phyloP scores from a whole-genome alignment of 2,113 vertebrate species.

The Pelmatolapia mariae region DNA sequence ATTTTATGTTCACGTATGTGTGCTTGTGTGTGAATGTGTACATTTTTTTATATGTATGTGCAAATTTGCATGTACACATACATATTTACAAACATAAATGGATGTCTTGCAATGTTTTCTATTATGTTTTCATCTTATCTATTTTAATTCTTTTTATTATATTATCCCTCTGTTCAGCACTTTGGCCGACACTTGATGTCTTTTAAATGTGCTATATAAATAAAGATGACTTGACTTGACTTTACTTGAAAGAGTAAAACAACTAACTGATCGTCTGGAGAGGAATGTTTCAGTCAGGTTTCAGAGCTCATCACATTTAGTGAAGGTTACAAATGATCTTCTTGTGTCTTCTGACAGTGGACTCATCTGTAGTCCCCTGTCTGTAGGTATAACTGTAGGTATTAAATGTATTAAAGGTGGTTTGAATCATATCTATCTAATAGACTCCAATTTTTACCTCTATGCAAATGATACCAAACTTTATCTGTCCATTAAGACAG shows the following conservation, averaged over 20 bases:
- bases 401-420: background rate
- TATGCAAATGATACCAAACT: background rate
- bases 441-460: accelerated
- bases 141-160: background rate
- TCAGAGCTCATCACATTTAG: background rate
- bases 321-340: background rate
- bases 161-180: too few relatives aligned
- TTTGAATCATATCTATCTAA: background rate
- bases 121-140: background rate
- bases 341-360: background rate
- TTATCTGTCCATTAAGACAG: background rate
- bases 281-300: background rate
- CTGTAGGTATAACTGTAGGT: background rate
- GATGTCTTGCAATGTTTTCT: background rate
- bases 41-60: too few relatives aligned
- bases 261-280: background rate
- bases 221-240: background rate
- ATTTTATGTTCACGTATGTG: too few relatives aligned
- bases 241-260: background rate
- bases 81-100: background rate
- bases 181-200: too few relatives aligned
- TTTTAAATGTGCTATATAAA: background rate
- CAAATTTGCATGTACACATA: too few relatives aligned
- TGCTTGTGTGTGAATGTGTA: too few relatives aligned
- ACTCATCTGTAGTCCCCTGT: background rate